Base-by-base conservation (phyloP, 2,888 invertebrate species). In the Enchytraeus crypticus region DNA sequence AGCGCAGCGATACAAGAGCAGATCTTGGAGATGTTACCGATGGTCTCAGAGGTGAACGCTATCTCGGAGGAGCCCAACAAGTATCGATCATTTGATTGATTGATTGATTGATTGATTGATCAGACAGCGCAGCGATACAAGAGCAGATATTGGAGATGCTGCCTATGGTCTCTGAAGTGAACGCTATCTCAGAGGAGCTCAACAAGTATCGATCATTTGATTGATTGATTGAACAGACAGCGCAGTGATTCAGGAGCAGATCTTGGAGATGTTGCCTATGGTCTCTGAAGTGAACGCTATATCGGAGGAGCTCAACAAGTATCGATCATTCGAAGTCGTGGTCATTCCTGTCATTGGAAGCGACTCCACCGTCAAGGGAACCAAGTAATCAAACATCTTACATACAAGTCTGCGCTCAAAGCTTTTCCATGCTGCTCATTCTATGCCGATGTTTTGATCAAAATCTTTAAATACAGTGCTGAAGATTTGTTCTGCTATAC, bases 201-300 rank as follows among this genome's bases (percentile, higher is more conserved):
- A 73, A 79, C 69, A 79, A 79, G 66, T 74, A 77, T 62, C 72
- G 74, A 57, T 72, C 75, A 5, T 79, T 79, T 8, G 14, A 8
- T 21, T 54, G 32, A 34, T 38, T 54, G 32, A 26, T 23, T 29
- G 32, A 26, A 33, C 60, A 79, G 79, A 79, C 62, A 79, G 79
- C 65, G 76, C 78, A 64, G 73, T 78, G 29, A 76, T 77, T 11
- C 79, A 79, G 65, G 79, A 79, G 58, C 75, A 79, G 63, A 76
- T 79, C 14, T 65, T 79, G 51, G 79, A 79, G 65, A 73, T 78
- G 33, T 67, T 79, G 38, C 79, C 79, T 5, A 74, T 78, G 74
- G 77, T 79, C 57, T 74, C 78, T n/a, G 79, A 79, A 60, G 78
- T 78, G 18, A 79, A 79, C 64, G 79, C 79, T 3, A 71, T 79